Evolutionary conservation across 2,797 vertebrate species (phyloP), one percentile per base, ranked within the genome.

Genomic region (Intellagama lesueurii): DNA sequence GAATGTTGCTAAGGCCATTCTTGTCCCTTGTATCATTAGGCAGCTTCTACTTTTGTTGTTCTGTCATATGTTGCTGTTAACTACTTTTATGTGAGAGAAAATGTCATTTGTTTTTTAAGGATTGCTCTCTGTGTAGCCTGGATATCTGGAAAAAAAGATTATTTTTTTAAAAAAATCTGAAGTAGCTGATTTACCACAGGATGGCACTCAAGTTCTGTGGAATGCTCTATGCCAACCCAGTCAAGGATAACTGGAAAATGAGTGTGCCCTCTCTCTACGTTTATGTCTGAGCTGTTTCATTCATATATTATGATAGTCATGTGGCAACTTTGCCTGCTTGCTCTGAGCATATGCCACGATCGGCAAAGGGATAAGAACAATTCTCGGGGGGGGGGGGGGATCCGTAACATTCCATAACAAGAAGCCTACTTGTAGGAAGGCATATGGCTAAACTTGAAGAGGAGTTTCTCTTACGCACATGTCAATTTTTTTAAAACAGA

Each of bases 121-220:
- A 70, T 69, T 17, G 26, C 1, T 47, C 35, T 70, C 24, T 44
- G 35, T 73, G 72, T 32, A 87, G 47, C 30, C 22, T 52, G 73
- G 56, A 22, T 64, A 4, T 64, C 5, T 17, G 60, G 60, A 4
- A 4, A 0, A 0, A 12, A 56, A 14, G 19, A 30, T 83, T 56
- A 26, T 81, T 85, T 32, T 52, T 19, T 56, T 56, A 56, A 56
- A 56, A 56, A 69, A 75, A 76, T 47, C 69, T 84, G 12, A 7
- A 24, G 32, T 17, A 52, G 3, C 4, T 49, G 86, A 1, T 40
- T 81, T 84, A 88, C 94, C 93, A 92, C 92, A 76, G 1, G 93
- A 75, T 94, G 95, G 87, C 95, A 91, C 90, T 91, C 28, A 88
- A 85, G 60, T 69, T 82, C 82, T 85, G 32, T 56, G 35, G 32